phyloP scores from a whole-genome alignment of 30 jellyfish, hydroid and myxozoan genomes.

The Hydractinia symbiolongicarpus region DNA sequence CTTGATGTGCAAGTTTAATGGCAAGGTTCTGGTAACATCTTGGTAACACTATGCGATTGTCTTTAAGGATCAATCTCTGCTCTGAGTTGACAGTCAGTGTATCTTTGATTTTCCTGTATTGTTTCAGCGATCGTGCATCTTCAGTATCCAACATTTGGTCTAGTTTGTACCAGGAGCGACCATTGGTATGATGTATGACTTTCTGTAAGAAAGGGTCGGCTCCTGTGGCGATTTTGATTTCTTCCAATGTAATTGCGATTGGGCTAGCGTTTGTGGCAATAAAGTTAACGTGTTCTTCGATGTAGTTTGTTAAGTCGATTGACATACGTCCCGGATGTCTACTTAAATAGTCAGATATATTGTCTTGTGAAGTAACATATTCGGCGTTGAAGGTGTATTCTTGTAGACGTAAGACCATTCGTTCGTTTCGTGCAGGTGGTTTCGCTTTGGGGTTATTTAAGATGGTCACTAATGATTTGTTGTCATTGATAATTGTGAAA shows the following conservation, averaged over 20 bases:
- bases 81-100: not conserved
- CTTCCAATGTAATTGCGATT: not conserved
- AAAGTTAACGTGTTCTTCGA: not conserved
- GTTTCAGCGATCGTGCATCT: not conserved
- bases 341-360: conserved; percentile 8
- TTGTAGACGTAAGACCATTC: conserved; percentile 23
- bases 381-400: not conserved
- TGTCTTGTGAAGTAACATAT: not conserved
- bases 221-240: not conserved
- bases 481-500: too few species aligned
- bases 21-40: conserved; percentile 18
- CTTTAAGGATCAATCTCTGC: conserved; percentile 38
- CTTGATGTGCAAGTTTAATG: conserved; percentile 33
- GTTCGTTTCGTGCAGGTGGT: not conserved
- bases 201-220: not conserved
- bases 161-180: not conserved
- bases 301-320: not conserved
- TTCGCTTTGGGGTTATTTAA: conserved; percentile 42
- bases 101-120: not conserved
- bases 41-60: conserved; percentile 37
- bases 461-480: too few species aligned
- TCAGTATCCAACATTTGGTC: not conserved
- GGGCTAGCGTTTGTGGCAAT: not conserved
- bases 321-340: conserved; percentile 15
- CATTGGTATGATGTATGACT: not conserved